A percentile compares a stretch with the other conserved stretches of the same genome.
These are phyloP conservation scores for Yponomeuta plumbellus DNA, from an alignment of 2,888 invertebrate species.

Conservation along the genomic window DNA sequence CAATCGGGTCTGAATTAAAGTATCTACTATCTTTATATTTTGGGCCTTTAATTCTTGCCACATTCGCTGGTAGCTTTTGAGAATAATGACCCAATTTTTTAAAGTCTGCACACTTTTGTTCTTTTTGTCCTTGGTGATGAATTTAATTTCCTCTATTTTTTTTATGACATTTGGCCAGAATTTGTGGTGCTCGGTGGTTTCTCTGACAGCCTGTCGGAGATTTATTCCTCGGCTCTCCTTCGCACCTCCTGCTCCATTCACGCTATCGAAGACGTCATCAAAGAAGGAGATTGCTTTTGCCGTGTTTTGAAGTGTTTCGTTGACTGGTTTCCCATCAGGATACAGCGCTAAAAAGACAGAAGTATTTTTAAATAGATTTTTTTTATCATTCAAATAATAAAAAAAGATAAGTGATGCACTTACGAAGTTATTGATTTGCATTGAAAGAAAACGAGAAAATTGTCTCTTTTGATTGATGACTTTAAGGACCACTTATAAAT, in stretches of 20 bases:
- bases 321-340: conserved; percentile 13
- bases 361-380: no score
- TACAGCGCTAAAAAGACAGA: no score
- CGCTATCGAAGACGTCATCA: conserved; percentile 13
- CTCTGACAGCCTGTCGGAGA: background rate
- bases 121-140: no score
- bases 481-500: no score
- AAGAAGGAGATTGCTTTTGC: conserved; percentile 1
- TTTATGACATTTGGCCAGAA: conserved; percentile 10
- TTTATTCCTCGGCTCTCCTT: conserved; percentile 4
- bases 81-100: conserved; percentile 11
- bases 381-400: no score
- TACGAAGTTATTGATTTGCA: no score
- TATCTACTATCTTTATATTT: conserved; percentile 11
- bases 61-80: conserved; percentile 9
- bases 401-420: background rate
- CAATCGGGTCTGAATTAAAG: conserved; percentile 15
- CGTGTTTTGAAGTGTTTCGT: conserved; percentile 12
- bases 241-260: no score
- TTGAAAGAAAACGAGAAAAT: no score
- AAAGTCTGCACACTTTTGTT: no score
- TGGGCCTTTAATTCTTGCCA: conserved; percentile 1
- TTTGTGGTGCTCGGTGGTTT: background rate
- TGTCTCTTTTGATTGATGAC: no score
- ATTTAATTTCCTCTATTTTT: no score